These are phyloP conservation scores for Phyllostomus discolor DNA, from an alignment of 2,113 vertebrate species.

Conservation along the genomic window DNA sequence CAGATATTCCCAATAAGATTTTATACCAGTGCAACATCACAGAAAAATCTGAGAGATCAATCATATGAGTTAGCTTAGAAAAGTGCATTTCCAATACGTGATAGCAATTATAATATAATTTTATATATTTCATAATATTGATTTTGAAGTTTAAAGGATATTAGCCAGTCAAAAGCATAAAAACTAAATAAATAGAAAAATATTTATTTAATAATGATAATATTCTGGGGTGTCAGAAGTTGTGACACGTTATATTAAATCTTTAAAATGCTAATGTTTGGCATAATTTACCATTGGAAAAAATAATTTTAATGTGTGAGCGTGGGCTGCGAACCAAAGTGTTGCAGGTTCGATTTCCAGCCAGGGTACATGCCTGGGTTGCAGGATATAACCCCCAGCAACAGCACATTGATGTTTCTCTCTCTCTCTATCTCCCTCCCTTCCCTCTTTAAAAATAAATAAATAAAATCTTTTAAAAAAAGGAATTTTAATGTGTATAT, in stretches of 20 bases:
- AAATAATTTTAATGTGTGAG: background rate
- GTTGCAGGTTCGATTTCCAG: no score
- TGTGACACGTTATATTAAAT: background rate
- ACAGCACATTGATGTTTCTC: no score
- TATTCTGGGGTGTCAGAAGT: background rate
- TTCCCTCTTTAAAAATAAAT: no score
- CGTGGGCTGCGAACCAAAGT: no score
- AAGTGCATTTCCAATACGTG: background rate
- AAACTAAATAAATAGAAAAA: background rate
- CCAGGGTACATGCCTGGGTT: no score
- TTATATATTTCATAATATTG: background rate
- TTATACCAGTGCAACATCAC: conserved; percentile 11
- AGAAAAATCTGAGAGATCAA: conserved; percentile 33
- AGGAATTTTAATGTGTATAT: background rate
- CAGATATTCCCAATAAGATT: conserved; percentile 39
- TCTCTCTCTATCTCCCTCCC: no score
- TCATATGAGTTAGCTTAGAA: conserved; percentile 9
- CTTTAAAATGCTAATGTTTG: background rate
- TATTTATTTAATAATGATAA: background rate
- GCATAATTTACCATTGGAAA: background rate
- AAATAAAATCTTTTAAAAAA: no score
- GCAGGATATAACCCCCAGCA: no score
- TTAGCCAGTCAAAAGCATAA: background rate
- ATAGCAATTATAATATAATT: background rate
- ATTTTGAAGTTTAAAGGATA: background rate